Percentiles rank a stretch among this genome's conserved stretches.
phyloP scores from a whole-genome alignment of 2,888 invertebrate species.

The Dendrolimus houi region DNA sequence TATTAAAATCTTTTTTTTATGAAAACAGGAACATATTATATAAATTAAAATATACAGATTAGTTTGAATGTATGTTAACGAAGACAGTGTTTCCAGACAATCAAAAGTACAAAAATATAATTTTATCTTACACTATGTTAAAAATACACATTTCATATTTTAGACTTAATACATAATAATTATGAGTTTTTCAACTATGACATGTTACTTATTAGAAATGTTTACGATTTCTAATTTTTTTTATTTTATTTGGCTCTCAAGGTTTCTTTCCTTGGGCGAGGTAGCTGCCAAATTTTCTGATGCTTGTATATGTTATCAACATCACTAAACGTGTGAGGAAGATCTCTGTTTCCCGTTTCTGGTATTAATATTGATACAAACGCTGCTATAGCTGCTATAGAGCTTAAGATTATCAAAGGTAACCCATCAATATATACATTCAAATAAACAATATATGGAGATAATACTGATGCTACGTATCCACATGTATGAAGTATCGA shows the following conservation, averaged over 20 bases:
- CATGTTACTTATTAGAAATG: too few relatives aligned
- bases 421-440: constrained; percentile 37
- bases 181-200: too few relatives aligned
- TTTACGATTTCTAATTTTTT: neutral
- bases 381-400: constrained; percentile 26
- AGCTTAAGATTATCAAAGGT: constrained; percentile 38
- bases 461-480: constrained; percentile 34
- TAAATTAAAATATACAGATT: too few relatives aligned
- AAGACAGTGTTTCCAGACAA: too few relatives aligned
- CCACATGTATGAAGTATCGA: constrained; percentile 42
- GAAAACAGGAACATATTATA: too few relatives aligned
- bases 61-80: too few relatives aligned
- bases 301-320: constrained; percentile 38
- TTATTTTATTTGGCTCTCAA: constrained; percentile 12
- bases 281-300: constrained; percentile 38
- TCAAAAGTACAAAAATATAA: too few relatives aligned
- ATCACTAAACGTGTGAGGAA: constrained; percentile 57
- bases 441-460: constrained; percentile 50
- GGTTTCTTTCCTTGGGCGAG: constrained; percentile 21
- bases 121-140: too few relatives aligned
- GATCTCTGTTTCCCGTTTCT: constrained; percentile 47
- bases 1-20: too few relatives aligned
- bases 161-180: too few relatives aligned
- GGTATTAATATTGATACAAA: constrained; percentile 37
- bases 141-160: too few relatives aligned